phyloP scores from a whole-genome alignment of 2,888 invertebrate genomes.

The Lysandra coridon region DNA sequence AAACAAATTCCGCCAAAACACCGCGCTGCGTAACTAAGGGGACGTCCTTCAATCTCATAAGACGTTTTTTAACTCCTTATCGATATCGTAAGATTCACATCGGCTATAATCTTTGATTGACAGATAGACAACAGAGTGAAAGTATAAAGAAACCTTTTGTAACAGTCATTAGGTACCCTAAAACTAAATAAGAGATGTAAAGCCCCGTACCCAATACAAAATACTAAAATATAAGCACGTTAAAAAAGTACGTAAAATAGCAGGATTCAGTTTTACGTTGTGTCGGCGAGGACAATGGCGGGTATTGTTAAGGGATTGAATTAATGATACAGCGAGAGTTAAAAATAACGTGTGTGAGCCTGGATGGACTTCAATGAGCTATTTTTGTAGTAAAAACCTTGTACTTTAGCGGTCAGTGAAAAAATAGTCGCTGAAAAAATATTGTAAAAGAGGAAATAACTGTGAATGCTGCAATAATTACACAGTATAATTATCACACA shows the following conservation, averaged over 20 bases:
- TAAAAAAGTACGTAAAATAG: neutral
- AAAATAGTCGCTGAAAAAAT: neutral
- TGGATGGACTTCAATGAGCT: neutral
- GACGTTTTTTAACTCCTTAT: too few relatives aligned
- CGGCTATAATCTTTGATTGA: too few relatives aligned
- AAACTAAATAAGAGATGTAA: too few relatives aligned
- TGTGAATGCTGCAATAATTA: neutral
- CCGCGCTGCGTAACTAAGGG: too few relatives aligned
- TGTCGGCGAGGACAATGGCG: neutral
- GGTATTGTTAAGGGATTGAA: neutral
- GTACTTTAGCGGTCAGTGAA: neutral
- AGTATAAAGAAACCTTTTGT: too few relatives aligned
- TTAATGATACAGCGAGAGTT: neutral
- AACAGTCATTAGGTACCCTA: too few relatives aligned
- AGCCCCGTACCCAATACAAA: too few relatives aligned
- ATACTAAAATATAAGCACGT: neutral
- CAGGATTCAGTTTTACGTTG: neutral
- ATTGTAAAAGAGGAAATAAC: neutral
- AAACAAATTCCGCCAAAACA: too few relatives aligned
- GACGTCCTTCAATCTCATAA: too few relatives aligned
- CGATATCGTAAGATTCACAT: too few relatives aligned
- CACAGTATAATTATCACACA: too few relatives aligned
- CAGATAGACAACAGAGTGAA: too few relatives aligned
- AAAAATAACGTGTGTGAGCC: neutral
- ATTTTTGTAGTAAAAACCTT: neutral